Base-by-base conservation (phyloP, 2,888 invertebrate species). In the Apodemia zela region DNA sequence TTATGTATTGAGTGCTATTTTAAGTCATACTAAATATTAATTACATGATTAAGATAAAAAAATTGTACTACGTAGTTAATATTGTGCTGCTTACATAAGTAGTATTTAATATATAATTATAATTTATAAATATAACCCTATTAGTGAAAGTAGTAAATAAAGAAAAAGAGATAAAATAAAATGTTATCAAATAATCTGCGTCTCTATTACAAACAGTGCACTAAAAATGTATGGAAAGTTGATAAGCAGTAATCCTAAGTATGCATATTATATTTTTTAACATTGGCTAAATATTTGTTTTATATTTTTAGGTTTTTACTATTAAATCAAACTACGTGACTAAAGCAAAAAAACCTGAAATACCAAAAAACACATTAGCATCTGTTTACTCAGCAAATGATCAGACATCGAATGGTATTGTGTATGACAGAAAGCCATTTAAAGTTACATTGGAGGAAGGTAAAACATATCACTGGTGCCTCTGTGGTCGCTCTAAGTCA, bases 361-460 rank as follows among this genome's bases (percentile, higher is more conserved):
- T 97, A 63, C 97, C 97, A 0, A 93, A 87, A 75, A 97, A 97
- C 82, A 74, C 86, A 0, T 73, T 96, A 29, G 92, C 93, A 69
- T 81, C 93, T 11, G 76, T 93, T 25, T 94, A 94, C 76, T 93
- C 94, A 0, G 94, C 95, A 0, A 81, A 87, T 65, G 61, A 78
- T n/a, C 97, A 97, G 81, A 71, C 82, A 15, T 93, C 92, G 5
- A 96, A 95, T 84, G 98, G 98, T 10, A 83, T 88, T 47, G 93
- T 97, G 51, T 98, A 96, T 82, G 98, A 98, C 75, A 97, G 95
- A 77, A 97, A 97, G 79, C 98, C 99, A 0, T 97, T 98, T 72
- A 96, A 95, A 83, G 81, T 97, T 42, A 86, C 81, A 1, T 90
- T 97, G 57, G 93, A 95, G 79, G 94, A 93, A 67, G 95, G 95